Percentiles rank a stretch among this genome's conserved stretches.
phyloP scores from a whole-genome alignment of 2,113 vertebrate species.

The Neoarius graeffei region DNA sequence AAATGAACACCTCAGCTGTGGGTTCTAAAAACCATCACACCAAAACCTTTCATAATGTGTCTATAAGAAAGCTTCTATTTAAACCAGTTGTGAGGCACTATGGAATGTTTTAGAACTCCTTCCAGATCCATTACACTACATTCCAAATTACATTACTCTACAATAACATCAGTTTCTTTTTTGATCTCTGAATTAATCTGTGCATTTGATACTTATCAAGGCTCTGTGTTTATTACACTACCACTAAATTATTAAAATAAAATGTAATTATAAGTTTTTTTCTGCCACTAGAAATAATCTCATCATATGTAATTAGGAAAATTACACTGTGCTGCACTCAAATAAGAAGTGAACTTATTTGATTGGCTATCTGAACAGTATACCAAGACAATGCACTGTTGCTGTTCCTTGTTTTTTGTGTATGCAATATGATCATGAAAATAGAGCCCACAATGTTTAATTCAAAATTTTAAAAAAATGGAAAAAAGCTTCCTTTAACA shows the following conservation, averaged over 20 bases:
- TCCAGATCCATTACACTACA: too few species aligned
- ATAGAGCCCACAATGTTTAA: neutral
- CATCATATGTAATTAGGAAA: neutral
- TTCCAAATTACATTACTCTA: neutral
- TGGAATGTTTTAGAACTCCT: neutral
- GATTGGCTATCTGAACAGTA: neutral
- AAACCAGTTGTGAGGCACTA: neutral
- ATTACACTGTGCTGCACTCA: neutral
- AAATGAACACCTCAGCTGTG: neutral
- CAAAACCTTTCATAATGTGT: neutral
- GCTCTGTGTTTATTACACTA: neutral
- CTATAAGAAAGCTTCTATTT: neutral
- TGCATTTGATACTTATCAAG: neutral
- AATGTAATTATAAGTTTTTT: neutral
- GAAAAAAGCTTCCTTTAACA: neutral
- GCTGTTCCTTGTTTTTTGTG: neutral
- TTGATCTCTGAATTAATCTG: neutral
- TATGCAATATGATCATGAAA: neutral
- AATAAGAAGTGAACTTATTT: neutral
- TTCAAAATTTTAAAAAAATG: neutral
- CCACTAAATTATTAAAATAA: neutral
- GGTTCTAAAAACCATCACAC: neutral
- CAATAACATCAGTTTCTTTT: neutral
- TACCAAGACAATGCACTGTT: neutral
- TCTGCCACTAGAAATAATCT: neutral